Percentiles rank a stretch among this genome's conserved stretches.
phyloP scores from a whole-genome alignment of 2,888 invertebrate genomes.

The Netelia virgata region DNA sequence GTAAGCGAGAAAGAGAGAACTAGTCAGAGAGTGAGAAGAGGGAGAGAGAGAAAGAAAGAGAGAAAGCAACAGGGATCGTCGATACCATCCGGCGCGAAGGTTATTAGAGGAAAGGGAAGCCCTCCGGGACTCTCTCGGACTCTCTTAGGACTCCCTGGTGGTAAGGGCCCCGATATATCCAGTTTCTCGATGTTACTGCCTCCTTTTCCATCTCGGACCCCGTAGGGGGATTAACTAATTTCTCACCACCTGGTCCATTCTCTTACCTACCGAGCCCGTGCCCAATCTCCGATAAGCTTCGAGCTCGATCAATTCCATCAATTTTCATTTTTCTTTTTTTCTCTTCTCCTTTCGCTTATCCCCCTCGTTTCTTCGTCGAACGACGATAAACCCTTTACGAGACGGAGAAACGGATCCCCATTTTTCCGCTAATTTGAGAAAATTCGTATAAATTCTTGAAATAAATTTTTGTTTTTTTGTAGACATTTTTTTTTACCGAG shows the following conservation, averaged over 20 bases:
- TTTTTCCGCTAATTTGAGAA: not conserved
- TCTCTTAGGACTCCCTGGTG: conserved; percentile 58
- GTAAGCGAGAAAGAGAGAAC: conserved; percentile 67
- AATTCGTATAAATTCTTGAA: not conserved
- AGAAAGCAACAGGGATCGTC: conserved; percentile 71
- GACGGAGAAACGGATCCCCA: too few species aligned
- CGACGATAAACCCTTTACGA: not conserved
- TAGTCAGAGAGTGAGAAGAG: conserved; percentile 42
- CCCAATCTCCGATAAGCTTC: conserved; percentile 59
- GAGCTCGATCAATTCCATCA: conserved; percentile 69
- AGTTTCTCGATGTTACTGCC: conserved; percentile 54
- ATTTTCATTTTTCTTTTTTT: conserved; percentile 15
- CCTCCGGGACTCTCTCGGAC: conserved; percentile 45
- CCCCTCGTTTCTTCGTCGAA: conserved; percentile 4
- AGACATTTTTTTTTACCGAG: too few species aligned
- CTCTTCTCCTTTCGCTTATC: conserved; percentile 19
- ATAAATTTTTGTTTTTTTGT: too few species aligned
- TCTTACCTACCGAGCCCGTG: conserved; percentile 70
- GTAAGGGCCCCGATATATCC: conserved; percentile 63
- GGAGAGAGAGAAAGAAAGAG: conserved; percentile 51
- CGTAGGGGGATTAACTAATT: conserved; percentile 78
- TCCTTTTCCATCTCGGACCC: conserved; percentile 61
- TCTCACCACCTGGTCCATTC: conserved; percentile 82
- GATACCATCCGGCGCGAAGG: conserved; percentile 81
- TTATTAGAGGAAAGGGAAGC: conserved; percentile 76